Base-by-base conservation (phyloP, 92 coral and sea anemone genomes). In the Zoanthus gigantus region DNA sequence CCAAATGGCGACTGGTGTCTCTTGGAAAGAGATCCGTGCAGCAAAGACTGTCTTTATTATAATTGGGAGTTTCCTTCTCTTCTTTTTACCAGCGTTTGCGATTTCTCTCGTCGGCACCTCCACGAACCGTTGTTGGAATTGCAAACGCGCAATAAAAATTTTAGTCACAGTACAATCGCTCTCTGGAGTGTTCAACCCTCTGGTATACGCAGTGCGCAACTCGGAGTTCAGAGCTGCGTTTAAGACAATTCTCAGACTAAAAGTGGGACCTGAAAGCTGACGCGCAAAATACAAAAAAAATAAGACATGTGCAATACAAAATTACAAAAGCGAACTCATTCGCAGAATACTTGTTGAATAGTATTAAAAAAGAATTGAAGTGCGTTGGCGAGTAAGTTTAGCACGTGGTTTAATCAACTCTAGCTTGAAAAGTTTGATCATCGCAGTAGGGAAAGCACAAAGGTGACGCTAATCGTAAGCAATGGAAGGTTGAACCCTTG, bases 171-270 rank as follows among this genome's bases (percentile, higher is more conserved):
- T 18, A 6, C 58, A 50, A 14, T 76, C 79, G 12, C 31, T 76
- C n/a, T 76, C 63, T 30, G 79, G 63, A 13, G 58, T 76, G n/a
- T 45, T 76, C 15, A 76, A 76, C 23, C 79, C 79, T 76, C 50
- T 76, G 32, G 50, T 76, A 76, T 76, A 76, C 61, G 60, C 32
- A 17, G 13, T 18, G n/a, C 58, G 79, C 18, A 76, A 48, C 34
- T 30, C 31, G 32, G 31, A 53, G 31, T 76, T 76, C 45, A 17
- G 79, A 48, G 31, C 7, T 10, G 79, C 61, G 47, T 76, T 76
- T 30, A 76, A 76, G 32, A 76, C 47, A 9, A 76, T 76, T 18
- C 15, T 76, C 18, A 48, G 79, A 16, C 9, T 76, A 18, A 76
- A n/a, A 17, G 10, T 12, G 50, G 46, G 23, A 18, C 65, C 15